Evolutionary conservation across 2,113 vertebrate genomes (phyloP), one percentile per base, ranked within the genome.

Genomic region (Calyptommatus sinebrachiatus): DNA sequence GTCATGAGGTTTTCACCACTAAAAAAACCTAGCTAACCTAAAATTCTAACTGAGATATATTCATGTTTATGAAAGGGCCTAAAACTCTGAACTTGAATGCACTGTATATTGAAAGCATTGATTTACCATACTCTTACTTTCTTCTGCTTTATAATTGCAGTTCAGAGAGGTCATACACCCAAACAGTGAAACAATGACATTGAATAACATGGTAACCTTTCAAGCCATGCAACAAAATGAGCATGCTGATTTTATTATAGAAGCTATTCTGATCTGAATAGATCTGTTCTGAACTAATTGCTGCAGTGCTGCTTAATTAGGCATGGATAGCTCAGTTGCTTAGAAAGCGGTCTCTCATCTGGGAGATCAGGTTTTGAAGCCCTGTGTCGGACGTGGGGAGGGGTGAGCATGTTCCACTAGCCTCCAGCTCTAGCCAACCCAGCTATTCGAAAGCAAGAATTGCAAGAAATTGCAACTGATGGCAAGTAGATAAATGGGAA

Each of bases 141-240:
- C 12, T 57, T 57, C 5, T 79, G 50, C 87, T 84, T 75, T 85
- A 74, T 83, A 77, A 72, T 72, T 83, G 79, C 48, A 89, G 70
- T 85, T 87, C 76, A 92, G 92, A 89, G 84, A 78, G 72, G 74
- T 80, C 66, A 79, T 78, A 78, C 76, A 79, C 5, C 35, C 35
- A 41, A 41, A 41, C 35, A 85, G 78, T 80, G 24, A 8, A 63
- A 14, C 72, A 72, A 89, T 83, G 29, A 81, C 53, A 84, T 85
- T 86, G 84, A 72, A 89, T 83, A 22, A 80, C 63, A 83, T 86
- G 86, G 84, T 83, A 87, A 87, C 82, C 78, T 84, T 80, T 76
- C 1, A 87, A 83, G 14, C 53, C 24, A 24, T 73, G 82, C 76
- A 86, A 84, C 88, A 82, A 83, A 90, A 91, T 82, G 79, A 86